A percentile compares a stretch with the other conserved stretches of the same genome.
These are phyloP conservation scores for Tylochromis polylepis DNA, from an alignment of 2,113 vertebrate genomes.

Conservation along the genomic window DNA sequence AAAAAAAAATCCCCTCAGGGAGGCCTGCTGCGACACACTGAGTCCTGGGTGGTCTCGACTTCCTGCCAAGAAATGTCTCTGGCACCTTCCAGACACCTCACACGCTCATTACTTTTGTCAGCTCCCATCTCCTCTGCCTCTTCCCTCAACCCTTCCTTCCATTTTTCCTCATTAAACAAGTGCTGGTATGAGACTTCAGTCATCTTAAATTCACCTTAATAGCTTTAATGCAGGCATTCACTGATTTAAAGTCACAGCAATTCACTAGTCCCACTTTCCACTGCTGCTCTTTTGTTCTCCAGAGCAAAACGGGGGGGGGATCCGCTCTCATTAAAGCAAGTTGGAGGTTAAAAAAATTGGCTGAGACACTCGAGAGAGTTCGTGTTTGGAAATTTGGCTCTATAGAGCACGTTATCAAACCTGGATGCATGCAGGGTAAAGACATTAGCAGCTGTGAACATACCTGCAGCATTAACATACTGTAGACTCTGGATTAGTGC, in stretches of 20 bases:
- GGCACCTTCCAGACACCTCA: not conserved
- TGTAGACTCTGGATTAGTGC: not conserved
- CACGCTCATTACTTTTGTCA: not conserved
- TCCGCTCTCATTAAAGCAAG: not conserved
- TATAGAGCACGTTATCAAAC: not conserved
- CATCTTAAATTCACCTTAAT: not conserved
- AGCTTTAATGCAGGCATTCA: not conserved
- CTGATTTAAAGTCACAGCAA: not conserved
- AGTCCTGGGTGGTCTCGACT: constrained; percentile 41
- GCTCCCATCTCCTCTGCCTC: not conserved
- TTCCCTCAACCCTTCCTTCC: not conserved
- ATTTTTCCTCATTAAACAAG: not conserved
- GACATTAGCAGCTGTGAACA: not conserved
- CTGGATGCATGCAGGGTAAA: not conserved
- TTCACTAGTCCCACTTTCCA: not conserved
- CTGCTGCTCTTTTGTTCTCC: not conserved
- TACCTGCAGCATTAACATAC: not conserved
- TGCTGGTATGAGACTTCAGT: not conserved
- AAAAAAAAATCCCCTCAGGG: not conserved
- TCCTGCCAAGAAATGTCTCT: constrained; percentile 20
- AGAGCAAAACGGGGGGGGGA: not conserved
- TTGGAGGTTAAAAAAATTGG: not conserved
- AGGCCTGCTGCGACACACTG: not conserved
- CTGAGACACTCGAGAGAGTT: not conserved
- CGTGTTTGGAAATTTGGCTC: not conserved